Evolutionary conservation across 2,113 vertebrate species (phyloP), one percentile per base, ranked within the genome.

Genomic region (Indri indri): DNA sequence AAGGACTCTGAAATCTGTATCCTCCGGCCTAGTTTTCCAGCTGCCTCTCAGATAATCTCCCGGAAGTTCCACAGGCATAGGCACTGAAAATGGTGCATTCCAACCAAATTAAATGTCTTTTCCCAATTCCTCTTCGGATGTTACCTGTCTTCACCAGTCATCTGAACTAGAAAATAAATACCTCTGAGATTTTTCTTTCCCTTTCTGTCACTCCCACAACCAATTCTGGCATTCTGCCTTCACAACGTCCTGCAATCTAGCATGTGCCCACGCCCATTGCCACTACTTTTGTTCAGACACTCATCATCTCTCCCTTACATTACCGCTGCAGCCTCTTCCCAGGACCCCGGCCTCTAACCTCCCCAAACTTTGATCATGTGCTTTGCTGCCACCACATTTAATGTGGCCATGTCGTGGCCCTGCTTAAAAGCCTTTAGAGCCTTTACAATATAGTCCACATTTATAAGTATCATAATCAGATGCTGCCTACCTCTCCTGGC

Each of bases 21-120:
- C 94, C 93, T 83, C 59, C 82, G 42, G 50, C 37, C 52, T 74
- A 45, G 77, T 90, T 90, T 93, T 92, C 90, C 90, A 87, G 12
- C 57, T 40, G 57, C 30, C 42, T 93, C 47, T 71, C 52, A 40
- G 37, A 70, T 93, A 61, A 61, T 54, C 74, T 90, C 74, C 74
- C 52, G 11, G 23, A 63, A 77, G 23, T 93, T 68, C 11, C 30
- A 47, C 1, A 77, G 52, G 42, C 30, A 47, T 1, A 77, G 52
- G 42, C 66, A 77, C 32, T 11, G 70, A 87, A 81, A 90, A 82
- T 13, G 85, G 50, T 76, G 16, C 40, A 45, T 82, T 77, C 52
- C 32, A 70, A 82, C 52, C 74, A 89, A 80, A 93, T 81, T 61
- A 90, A 82, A 3, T 34, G 59, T 59, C 42, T 70, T 50, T 42